Conservation (phyloP, 2,888 invertebrate species). For the Pecten maximus region DNA sequence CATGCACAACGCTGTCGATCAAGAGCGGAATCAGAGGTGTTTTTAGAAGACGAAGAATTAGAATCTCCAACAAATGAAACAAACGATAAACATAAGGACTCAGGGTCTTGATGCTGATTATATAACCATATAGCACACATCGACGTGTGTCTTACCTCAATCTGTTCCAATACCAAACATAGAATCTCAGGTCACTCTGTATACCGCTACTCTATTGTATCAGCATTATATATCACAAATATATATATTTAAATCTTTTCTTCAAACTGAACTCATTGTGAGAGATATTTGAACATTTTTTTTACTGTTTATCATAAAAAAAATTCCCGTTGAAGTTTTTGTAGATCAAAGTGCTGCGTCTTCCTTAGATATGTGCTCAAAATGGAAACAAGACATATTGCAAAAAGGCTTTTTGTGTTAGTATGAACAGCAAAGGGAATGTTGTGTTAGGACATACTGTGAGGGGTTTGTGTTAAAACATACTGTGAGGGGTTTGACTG, state of each 20-base stretch:
- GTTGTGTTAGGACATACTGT: too few species aligned
- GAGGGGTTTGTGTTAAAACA: too few species aligned
- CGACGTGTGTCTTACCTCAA: neutral
- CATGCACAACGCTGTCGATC: conserved; percentile 43
- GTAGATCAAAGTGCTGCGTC: conserved; percentile 4
- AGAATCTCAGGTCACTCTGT: conserved; percentile 8
- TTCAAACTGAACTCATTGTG: neutral
- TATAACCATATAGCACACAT: neutral
- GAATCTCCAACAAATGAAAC: neutral
- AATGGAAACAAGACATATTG: neutral
- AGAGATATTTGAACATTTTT: neutral
- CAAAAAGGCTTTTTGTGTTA: too few species aligned
- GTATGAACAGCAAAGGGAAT: too few species aligned
- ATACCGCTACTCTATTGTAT: conserved; percentile 4
- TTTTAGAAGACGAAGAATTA: conserved; percentile 2
- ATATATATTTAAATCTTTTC: conserved; percentile 1
- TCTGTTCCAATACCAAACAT: conserved; percentile 1
- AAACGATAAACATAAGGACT: neutral
- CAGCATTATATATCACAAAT: conserved; percentile 1
- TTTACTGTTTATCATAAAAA: neutral
- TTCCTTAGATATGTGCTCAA: conserved; percentile 18
- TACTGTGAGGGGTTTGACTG: too few species aligned
- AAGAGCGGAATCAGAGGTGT: neutral
- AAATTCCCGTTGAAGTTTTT: neutral
- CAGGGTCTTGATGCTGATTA: neutral